phyloP scores from a whole-genome alignment of 2,888 invertebrate species.

The Drosophila fungiperda region DNA sequence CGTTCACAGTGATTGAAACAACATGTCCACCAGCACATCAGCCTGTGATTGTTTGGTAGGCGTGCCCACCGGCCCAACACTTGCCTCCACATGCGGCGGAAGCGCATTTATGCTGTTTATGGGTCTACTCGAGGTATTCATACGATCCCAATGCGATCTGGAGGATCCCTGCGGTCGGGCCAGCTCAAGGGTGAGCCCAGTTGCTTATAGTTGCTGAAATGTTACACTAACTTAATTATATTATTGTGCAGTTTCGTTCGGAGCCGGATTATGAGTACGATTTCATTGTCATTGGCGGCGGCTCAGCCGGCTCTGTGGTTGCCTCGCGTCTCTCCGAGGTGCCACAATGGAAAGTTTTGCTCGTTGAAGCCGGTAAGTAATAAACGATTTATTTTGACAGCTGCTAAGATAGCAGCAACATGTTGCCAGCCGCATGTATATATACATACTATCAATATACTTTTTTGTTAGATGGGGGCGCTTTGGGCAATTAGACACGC shows the following conservation, averaged over 20 bases:
- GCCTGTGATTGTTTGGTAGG: conserved; percentile 93
- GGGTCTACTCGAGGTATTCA: conserved; percentile 94
- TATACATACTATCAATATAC: conserved; percentile 1
- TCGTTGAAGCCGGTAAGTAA: conserved; percentile 85
- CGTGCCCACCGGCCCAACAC: conserved; percentile 91
- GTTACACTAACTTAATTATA: neutral
- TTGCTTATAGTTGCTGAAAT: neutral
- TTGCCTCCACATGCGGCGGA: conserved; percentile 94
- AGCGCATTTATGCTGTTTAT: conserved; percentile 95
- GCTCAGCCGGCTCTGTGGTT: conserved; percentile 84
- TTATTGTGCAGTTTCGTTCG: conserved; percentile 82
- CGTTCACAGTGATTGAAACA: conserved; percentile 30
- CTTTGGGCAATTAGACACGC: conserved; percentile 68
- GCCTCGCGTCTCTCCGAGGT: conserved; percentile 85
- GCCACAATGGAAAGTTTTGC: conserved; percentile 84
- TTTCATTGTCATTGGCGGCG: conserved; percentile 85
- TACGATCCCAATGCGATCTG: conserved; percentile 93
- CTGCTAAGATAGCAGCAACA: conserved; percentile 31
- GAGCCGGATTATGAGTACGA: conserved; percentile 85
- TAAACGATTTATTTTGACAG: conserved; percentile 36
- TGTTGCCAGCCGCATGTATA: conserved; percentile 41
- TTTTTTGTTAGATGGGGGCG: conserved; percentile 29
- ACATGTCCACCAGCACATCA: conserved; percentile 77
- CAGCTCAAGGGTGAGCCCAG: conserved; percentile 85
- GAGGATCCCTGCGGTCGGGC: conserved; percentile 94